Base-by-base conservation (phyloP, 2,797 vertebrate species). In the Australoheros facetus region DNA sequence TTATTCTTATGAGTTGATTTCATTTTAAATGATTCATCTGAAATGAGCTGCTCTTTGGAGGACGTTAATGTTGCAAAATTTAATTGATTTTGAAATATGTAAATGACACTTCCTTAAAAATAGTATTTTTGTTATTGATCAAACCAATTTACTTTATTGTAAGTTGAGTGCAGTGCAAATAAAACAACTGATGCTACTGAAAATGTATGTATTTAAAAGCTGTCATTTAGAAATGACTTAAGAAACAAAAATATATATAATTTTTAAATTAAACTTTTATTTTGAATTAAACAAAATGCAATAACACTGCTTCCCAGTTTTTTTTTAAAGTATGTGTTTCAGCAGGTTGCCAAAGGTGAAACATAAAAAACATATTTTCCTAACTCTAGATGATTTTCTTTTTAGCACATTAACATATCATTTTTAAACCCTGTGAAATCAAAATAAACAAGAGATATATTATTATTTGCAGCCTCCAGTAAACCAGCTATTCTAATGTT, bases 1-100 rank as follows among this genome's bases (percentile, higher is more conserved):
- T 80, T 87, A 80, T 77, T 81, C 81, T 85, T 74, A 30, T 88
- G 59, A 89, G 79, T 78, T 73, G 48, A 87, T 85, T 90, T 91
- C 71, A 80, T 85, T 84, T 32, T 82, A 79, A 80, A 77, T 56
- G 74, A 85, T 83, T 85, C 70, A 88, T 87, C 81, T 82, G 79
- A 34, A 60, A 85, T 30, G 4, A 11, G 78, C 84, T 89, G 71
- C 84, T 83, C 78, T 77, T 78, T 26, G 60, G 70, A 73, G 75
- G 53, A 80, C 81, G 42, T 69, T 77, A 30, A 75, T 58, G 56
- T 71, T 82, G 42, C n/a, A 81, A 76, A 16, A 82, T 80, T 82
- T 70, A 73, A 91, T 85, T 72, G 56, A 82, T 83, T 87, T 88
- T 79, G 75, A 78, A 80, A 77, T 75, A 12, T 87, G 54, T 86